Conservation (phyloP, 2,113 vertebrate genomes). For the Istiophorus platypterus region DNA sequence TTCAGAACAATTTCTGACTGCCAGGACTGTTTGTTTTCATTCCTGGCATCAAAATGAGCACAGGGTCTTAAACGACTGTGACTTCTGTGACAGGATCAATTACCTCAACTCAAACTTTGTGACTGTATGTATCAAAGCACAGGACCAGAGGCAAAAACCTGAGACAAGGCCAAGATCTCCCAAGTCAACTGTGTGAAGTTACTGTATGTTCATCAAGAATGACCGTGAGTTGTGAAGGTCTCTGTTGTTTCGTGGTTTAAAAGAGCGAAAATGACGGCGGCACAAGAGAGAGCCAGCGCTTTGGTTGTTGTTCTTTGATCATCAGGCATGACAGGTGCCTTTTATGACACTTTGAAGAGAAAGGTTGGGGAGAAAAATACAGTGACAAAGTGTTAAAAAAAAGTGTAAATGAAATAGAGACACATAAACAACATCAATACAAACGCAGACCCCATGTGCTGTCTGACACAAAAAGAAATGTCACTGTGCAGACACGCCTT, state of each 20-base stretch:
- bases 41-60: background rate
- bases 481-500: constrained; percentile 41
- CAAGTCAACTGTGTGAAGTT: constrained; percentile 10
- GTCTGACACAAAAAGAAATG: constrained; percentile 66
- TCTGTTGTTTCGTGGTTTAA: constrained; percentile 62
- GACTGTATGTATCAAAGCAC: constrained; percentile 1
- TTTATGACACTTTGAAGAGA: constrained; percentile 75
- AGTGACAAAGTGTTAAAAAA: constrained; percentile 40
- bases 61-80: background rate
- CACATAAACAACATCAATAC: constrained; percentile 52
- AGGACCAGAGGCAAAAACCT: background rate
- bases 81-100: constrained; percentile 16
- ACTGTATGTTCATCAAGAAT: constrained; percentile 40
- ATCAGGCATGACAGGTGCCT: constrained; percentile 58
- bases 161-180: constrained; percentile 16
- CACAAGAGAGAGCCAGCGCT: constrained; percentile 61
- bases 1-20: background rate
- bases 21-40: background rate
- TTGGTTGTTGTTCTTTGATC: constrained; percentile 73
- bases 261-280: constrained; percentile 65
- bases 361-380: constrained; percentile 63
- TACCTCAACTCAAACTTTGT: constrained; percentile 15
- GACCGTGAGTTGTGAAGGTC: constrained; percentile 48
- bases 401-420: constrained; percentile 12
- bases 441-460: constrained; percentile 24